Conservation (phyloP, 2,113 vertebrate species). For the Corythaixoides concolor region DNA sequence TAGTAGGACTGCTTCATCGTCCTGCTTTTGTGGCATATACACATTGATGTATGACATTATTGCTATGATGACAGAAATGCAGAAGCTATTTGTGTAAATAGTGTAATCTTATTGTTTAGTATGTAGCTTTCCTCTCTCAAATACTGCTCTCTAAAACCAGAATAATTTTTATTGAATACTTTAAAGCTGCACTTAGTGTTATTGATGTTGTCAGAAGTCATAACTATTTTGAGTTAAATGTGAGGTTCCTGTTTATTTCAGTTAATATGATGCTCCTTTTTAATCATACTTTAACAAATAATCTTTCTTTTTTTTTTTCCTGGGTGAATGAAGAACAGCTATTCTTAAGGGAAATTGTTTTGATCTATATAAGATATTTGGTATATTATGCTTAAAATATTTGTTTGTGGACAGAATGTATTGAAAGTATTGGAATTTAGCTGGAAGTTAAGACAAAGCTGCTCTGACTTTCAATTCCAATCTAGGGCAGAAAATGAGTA, state of each 20-base stretch:
- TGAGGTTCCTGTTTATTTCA: not conserved
- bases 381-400: not conserved
- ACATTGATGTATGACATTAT: not conserved
- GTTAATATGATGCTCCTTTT: not conserved
- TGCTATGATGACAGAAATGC: not conserved
- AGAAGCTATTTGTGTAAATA: conserved; percentile 32
- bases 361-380: not conserved
- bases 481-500: not conserved
- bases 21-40: not conserved
- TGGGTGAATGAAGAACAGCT: not conserved
- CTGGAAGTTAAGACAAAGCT: not conserved
- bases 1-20: not conserved
- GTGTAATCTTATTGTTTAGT: conserved; percentile 15
- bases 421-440: not conserved
- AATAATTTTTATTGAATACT: conserved; percentile 4
- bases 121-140: not conserved
- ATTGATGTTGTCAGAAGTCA: conserved; percentile 25
- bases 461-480: not conserved
- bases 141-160: not conserved
- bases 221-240: conserved; percentile 12
- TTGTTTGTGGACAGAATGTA: not conserved
- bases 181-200: conserved; percentile 45
- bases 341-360: not conserved
- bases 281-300: conserved; percentile 20
- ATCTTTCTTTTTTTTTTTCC: not conserved